Evolutionary conservation across 2,797 vertebrate genomes (phyloP).

Genomic region (Tympanoctomys barrerae): DNA sequence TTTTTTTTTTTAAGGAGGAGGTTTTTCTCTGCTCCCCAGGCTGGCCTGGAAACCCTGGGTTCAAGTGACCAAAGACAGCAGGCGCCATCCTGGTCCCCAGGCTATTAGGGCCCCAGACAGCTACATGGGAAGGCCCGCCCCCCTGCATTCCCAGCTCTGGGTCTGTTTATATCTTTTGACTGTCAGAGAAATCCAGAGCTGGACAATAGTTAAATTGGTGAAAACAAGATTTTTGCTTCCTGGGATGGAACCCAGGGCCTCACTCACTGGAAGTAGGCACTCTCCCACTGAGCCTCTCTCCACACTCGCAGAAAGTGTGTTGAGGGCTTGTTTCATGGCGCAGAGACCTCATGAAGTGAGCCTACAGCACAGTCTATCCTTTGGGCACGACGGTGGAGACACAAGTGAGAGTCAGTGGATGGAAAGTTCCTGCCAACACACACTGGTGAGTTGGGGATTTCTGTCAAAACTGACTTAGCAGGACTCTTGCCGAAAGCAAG

Average conservation of each 20-base stretch:
- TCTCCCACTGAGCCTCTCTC: not conserved
- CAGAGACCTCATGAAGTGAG: not conserved
- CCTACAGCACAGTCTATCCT: not conserved
- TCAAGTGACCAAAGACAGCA: not conserved
- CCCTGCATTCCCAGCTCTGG: not conserved
- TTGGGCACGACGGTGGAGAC: not conserved
- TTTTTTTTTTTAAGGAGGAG: not conserved
- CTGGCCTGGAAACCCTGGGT: not conserved
- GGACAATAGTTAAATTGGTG: not conserved
- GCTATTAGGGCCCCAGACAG: not conserved
- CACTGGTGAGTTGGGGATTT: not conserved
- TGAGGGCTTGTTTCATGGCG: not conserved
- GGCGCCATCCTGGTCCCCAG: not conserved
- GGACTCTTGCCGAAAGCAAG: not conserved
- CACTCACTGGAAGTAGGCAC: not conserved
- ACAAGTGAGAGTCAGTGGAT: not conserved
- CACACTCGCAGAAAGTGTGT: not conserved
- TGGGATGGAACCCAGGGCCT: not conserved
- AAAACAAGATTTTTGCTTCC: not conserved
- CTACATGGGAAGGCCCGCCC: constrained; percentile 35
- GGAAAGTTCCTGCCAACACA: not conserved
- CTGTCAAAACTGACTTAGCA: not conserved
- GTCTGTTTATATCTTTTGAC: constrained; percentile 41
- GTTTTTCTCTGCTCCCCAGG: not conserved
- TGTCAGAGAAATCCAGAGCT: not conserved